Evolutionary conservation across 2,797 vertebrate genomes (phyloP).

Genomic region (Bothrops alternatus): DNA sequence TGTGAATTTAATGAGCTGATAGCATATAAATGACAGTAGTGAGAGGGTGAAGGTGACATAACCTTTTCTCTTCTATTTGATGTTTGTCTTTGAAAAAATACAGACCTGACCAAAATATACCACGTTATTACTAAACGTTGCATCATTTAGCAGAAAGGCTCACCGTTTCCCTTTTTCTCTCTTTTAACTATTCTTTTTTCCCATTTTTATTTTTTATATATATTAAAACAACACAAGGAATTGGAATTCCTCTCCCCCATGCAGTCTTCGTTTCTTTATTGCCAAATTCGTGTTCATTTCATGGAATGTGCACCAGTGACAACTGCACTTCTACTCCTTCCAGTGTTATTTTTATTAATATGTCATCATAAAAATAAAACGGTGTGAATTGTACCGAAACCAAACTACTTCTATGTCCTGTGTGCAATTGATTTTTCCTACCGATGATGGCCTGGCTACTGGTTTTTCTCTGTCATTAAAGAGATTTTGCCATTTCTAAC

Average conservation of each 20-base stretch:
- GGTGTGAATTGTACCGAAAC: slow-evolving; percentile 35
- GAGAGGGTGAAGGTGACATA: slow-evolving; percentile 94
- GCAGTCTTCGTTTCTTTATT: slow-evolving; percentile 19
- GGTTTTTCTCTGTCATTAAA: neutral
- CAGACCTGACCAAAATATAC: slow-evolving; percentile 69
- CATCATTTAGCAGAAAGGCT: slow-evolving; percentile 66
- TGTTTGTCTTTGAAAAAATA: slow-evolving; percentile 81
- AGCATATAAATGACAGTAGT: slow-evolving; percentile 90
- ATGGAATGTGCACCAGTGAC: slow-evolving; percentile 13
- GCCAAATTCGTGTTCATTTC: neutral
- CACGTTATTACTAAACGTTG: slow-evolving; percentile 64
- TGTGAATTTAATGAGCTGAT: slow-evolving; percentile 99
- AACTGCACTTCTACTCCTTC: slow-evolving; percentile 33
- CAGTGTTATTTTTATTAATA: slow-evolving; percentile 19
- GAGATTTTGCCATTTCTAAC: slow-evolving; percentile 27
- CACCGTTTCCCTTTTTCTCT: slow-evolving; percentile 58
- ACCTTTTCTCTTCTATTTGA: slow-evolving; percentile 84
- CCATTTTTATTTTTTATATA: neutral
- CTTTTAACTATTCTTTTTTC: slow-evolving; percentile 58
- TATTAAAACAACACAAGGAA: slow-evolving; percentile 64
- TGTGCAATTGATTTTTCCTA: slow-evolving; percentile 11
- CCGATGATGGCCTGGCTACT: slow-evolving; percentile 36
- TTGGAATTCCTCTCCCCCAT: slow-evolving; percentile 39
- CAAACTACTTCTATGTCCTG: slow-evolving; percentile 26
- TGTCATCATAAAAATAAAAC: slow-evolving; percentile 9